Base-by-base conservation (phyloP, 1,140 invertebrate species). In the Drosophila yakuba region DNA sequence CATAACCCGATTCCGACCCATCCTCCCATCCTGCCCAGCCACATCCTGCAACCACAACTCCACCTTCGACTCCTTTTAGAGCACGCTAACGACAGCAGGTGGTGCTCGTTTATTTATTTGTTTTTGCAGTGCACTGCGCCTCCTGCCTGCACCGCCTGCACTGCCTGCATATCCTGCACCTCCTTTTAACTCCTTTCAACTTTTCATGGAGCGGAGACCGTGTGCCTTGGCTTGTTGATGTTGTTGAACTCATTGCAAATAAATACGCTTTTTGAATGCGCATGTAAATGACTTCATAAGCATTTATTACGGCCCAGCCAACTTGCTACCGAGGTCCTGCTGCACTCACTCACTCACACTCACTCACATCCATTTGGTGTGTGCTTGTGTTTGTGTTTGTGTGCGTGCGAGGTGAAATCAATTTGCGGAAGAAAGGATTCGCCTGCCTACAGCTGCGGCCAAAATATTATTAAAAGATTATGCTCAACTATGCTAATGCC, bases 281-380 rank as follows among this genome's bases (percentile, higher is more conserved):
- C 84, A 88, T 88, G 84, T 88, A 88, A 88, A 88, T 88, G 84
- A 88, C 84, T 89, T 88, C 84, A 88, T 88, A 88, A 88, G 84
- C 84, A 88, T 88, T 88, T 88, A 90, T 90, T 90, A 90, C 74
- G 51, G 76, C 74, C 78, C 60, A 62, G 60, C 60, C 60, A 60
- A 60, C 60, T 60, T 10, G 14, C 55, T 35, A 43, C 17, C 10
- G 58, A 80, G 80, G 54, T 71, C 50, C 59, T 38, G 47, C 20
- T 36, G 47, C 58, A 57, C 55, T 59, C 51, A 38, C 51, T 57
- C 51, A 55, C 25, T 28, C 17, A 17, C 51, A 62, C 7, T 12
- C 12, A 17, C 38, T 45, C 15, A 17, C 59, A 62, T 8, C 15
- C 8, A 17, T 38, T 38, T 36, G 43, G 43, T 17, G 44, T 67